Evolutionary conservation across 2,888 invertebrate genomes (phyloP).

Genomic region (Meghimatium bilineatum): DNA sequence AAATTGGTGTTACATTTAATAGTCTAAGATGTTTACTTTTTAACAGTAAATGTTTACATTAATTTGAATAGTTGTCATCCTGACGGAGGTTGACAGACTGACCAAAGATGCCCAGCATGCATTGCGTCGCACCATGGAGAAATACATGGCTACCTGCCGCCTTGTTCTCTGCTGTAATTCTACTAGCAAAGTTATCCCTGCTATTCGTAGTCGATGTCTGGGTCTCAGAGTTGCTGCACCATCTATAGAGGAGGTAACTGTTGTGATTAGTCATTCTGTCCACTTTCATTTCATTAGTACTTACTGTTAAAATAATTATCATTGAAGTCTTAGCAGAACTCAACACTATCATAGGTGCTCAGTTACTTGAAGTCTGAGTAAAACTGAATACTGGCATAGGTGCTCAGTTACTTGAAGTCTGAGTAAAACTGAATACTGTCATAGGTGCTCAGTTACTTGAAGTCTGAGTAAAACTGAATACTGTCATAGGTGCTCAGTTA

Average conservation of each 20-base stretch:
- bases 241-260: constrained; percentile 84
- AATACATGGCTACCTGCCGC: constrained; percentile 95
- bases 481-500: too few relatives aligned
- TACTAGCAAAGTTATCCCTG: constrained; percentile 94
- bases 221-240: constrained; percentile 95
- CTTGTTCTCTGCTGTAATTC: constrained; percentile 95
- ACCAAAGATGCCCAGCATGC: constrained; percentile 99
- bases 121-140: constrained; percentile 98
- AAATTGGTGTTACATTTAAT: too few relatives aligned
- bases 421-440: too few relatives aligned
- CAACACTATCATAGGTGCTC: too few relatives aligned
- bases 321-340: too few relatives aligned
- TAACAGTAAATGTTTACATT: neutral
- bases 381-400: too few relatives aligned
- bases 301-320: too few relatives aligned
- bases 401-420: too few relatives aligned
- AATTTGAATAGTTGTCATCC: constrained; percentile 86
- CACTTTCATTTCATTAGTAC: too few relatives aligned
- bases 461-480: too few relatives aligned
- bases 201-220: constrained; percentile 95
- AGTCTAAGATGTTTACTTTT: neutral
- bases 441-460: too few relatives aligned
- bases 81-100: constrained; percentile 95
- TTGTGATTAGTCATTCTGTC: neutral
- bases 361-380: too few relatives aligned